A percentile compares a stretch with the other conserved stretches of the same genome.
Evolutionary conservation across 2,113 vertebrate genomes (phyloP).

Genomic region (Scomber colias): DNA sequence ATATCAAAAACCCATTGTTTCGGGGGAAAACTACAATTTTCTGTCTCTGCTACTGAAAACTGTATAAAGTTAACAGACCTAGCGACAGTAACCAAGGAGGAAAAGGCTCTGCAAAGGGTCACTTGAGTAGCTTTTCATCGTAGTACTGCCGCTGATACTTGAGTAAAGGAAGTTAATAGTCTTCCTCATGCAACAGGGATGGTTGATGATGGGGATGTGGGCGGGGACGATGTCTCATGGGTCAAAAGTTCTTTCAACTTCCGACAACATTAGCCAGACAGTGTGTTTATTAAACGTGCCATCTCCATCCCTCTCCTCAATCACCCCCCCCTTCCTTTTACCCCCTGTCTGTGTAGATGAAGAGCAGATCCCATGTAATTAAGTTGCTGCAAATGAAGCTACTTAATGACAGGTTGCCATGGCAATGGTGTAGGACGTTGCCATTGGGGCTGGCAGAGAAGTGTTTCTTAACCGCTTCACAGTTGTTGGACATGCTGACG

Average conservation of each 20-base stretch:
- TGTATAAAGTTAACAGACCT: too few species aligned
- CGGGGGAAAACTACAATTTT: too few species aligned
- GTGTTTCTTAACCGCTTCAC: slow-evolving; percentile 53
- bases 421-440: slow-evolving; percentile 61
- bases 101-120: too few species aligned
- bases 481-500: slow-evolving; percentile 44
- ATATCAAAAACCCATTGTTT: too few species aligned
- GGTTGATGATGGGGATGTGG: not conserved
- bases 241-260: not conserved
- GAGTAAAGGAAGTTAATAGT: not conserved
- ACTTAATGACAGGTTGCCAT: slow-evolving; percentile 71
- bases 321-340: not conserved
- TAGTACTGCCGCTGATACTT: not conserved
- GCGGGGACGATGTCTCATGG: not conserved
- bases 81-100: not conserved
- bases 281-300: slow-evolving; percentile 8
- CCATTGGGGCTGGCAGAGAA: slow-evolving; percentile 26
- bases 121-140: not conserved
- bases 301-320: not conserved
- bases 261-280: not conserved
- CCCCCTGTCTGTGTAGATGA: slow-evolving; percentile 3
- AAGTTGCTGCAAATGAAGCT: slow-evolving; percentile 63
- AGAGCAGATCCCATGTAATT: slow-evolving; percentile 62
- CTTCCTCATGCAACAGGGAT: not conserved
- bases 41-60: too few species aligned